phyloP scores from a whole-genome alignment of 2,888 invertebrate species.

The Lysandra bellargus region DNA sequence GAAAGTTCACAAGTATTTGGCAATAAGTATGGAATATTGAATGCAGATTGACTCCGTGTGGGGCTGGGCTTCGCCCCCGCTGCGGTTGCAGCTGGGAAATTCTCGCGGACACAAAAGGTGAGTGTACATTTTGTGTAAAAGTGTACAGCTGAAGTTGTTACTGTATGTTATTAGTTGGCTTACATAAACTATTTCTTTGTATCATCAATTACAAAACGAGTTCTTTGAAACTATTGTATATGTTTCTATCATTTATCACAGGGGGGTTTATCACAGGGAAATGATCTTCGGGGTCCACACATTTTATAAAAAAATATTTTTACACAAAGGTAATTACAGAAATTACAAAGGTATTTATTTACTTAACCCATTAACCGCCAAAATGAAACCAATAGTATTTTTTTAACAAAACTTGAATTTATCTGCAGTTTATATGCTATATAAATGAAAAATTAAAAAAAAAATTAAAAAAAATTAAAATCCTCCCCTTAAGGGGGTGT shows the following conservation, averaged over 20 bases:
- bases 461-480: too few relatives aligned
- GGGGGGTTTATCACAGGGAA: too few relatives aligned
- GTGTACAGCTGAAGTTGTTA: neutral
- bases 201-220: neutral
- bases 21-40: constrained; percentile 57
- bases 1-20: constrained; percentile 38
- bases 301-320: too few relatives aligned
- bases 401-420: too few relatives aligned
- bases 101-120: constrained; percentile 78
- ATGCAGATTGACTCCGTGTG: constrained; percentile 95
- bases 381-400: too few relatives aligned
- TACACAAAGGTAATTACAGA: too few relatives aligned
- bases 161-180: neutral
- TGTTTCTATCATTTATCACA: neutral
- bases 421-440: too few relatives aligned
- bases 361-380: too few relatives aligned
- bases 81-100: constrained; percentile 88
- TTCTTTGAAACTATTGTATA: neutral
- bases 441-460: too few relatives aligned
- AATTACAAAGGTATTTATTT: too few relatives aligned
- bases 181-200: neutral
- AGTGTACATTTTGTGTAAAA: neutral
- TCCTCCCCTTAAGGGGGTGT: too few relatives aligned
- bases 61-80: constrained; percentile 96
- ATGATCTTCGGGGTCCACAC: too few relatives aligned